A percentile compares a stretch with the other conserved stretches of the same genome.
These are phyloP conservation scores for Micrastur ruficollis DNA, from an alignment of 2,797 vertebrate species.

Conservation along the genomic window DNA sequence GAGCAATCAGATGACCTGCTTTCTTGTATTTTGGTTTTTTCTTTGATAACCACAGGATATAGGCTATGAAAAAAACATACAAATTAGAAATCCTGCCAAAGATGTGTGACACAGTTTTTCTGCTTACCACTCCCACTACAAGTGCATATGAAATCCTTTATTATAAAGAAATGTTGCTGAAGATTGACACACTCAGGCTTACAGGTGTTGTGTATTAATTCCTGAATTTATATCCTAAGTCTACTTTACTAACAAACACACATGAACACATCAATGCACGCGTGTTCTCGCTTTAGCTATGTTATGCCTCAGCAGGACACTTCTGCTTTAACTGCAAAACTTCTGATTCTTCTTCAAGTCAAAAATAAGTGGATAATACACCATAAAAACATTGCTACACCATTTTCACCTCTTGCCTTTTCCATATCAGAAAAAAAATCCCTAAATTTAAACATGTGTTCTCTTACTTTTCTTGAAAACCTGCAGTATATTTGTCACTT, in stretches of 20 bases:
- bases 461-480: neutral
- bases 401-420: neutral
- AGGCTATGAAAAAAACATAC: neutral
- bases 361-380: neutral
- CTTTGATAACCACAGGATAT: conserved; percentile 5
- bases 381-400: neutral
- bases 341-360: neutral
- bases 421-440: neutral
- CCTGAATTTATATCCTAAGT: neutral
- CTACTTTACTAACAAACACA: neutral
- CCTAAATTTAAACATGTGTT: neutral
- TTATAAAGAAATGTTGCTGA: neutral
- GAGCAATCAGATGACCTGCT: neutral
- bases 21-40: neutral
- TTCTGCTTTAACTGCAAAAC: neutral
- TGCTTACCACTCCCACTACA: neutral
- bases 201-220: neutral
- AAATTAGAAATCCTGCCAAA: neutral
- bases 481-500: neutral
- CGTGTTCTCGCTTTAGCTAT: neutral
- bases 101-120: neutral
- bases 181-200: neutral
- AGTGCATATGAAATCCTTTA: neutral
- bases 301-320: neutral
- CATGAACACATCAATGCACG: neutral